These are phyloP conservation scores for Ptyas mucosa DNA, from an alignment of 2,113 vertebrate genomes.

Conservation along the genomic window DNA sequence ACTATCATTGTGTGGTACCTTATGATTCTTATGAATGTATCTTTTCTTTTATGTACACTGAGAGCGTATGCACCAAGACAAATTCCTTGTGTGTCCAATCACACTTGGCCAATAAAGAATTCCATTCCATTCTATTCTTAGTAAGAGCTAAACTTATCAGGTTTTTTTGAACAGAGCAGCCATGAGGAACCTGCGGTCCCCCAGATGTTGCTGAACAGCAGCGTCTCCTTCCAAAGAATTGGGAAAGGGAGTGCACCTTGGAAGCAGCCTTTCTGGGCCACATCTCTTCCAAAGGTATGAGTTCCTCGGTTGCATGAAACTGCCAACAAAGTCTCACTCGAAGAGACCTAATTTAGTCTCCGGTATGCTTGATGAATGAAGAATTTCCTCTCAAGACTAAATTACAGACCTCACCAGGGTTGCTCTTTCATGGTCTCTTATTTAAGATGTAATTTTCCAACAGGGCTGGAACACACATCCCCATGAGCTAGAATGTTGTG, in stretches of 20 bases:
- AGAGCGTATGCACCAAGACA: too few species aligned
- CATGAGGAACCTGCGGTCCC: background rate
- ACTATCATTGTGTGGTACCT: too few species aligned
- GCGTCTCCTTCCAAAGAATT: background rate
- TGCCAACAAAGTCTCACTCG: constrained; percentile 59
- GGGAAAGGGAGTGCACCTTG: background rate
- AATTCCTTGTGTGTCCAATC: too few species aligned
- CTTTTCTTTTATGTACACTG: too few species aligned
- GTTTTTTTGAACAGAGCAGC: background rate
- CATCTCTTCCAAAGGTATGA: constrained; percentile 58
- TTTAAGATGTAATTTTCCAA: constrained; percentile 81
- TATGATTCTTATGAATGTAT: too few species aligned
- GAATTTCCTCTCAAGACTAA: constrained; percentile 82
- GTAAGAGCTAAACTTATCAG: background rate
- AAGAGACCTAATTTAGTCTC: constrained; percentile 74
- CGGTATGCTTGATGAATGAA: constrained; percentile 75
- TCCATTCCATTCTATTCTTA: background rate
- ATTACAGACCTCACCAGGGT: constrained; percentile 76
- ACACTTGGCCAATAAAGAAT: too few species aligned
- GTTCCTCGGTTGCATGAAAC: constrained; percentile 50
- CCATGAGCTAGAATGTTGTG: constrained; percentile 72
- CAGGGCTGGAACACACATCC: constrained; percentile 72
- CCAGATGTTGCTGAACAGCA: background rate
- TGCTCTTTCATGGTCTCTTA: constrained; percentile 79
- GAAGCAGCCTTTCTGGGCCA: constrained; percentile 28